These are phyloP conservation scores for Xanthia togata DNA, from an alignment of 2,888 invertebrate species.

Conservation along the genomic window DNA sequence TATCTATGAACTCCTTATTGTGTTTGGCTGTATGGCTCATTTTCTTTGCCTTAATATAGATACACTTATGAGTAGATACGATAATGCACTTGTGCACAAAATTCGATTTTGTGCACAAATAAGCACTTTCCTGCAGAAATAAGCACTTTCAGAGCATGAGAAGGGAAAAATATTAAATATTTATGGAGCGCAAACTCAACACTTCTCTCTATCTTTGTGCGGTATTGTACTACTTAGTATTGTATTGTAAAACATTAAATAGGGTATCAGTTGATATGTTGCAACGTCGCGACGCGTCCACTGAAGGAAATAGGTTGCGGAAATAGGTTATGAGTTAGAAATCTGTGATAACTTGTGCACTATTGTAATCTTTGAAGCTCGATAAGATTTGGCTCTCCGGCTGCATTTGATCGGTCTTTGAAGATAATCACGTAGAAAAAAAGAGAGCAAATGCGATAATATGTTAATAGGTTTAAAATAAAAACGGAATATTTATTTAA, in stretches of 20 bases:
- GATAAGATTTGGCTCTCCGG: slow-evolving; percentile 16
- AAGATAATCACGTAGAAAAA: background rate
- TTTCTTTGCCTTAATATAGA: too few relatives aligned
- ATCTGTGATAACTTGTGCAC: slow-evolving; percentile 25
- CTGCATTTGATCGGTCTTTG: background rate
- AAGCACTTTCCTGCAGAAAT: too few relatives aligned
- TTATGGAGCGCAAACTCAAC: background rate
- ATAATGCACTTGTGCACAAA: too few relatives aligned
- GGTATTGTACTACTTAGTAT: slow-evolving; percentile 16
- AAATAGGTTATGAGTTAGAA: slow-evolving; percentile 52
- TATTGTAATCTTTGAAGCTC: slow-evolving; percentile 16
- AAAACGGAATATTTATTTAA: too few relatives aligned
- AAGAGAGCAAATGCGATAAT: background rate
- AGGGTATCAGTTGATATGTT: slow-evolving; percentile 46
- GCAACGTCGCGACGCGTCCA: slow-evolving; percentile 14
- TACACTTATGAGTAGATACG: too few relatives aligned
- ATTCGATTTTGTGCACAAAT: too few relatives aligned
- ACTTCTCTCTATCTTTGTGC: slow-evolving; percentile 1
- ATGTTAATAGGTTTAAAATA: background rate
- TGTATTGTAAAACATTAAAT: slow-evolving; percentile 24
- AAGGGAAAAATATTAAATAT: too few relatives aligned
- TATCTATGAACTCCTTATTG: too few relatives aligned
- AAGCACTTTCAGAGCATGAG: too few relatives aligned
- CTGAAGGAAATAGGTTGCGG: slow-evolving; percentile 49
- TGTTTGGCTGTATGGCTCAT: too few relatives aligned